Base-by-base conservation (phyloP, 1,140 invertebrate species). In the Grapholita molesta region DNA sequence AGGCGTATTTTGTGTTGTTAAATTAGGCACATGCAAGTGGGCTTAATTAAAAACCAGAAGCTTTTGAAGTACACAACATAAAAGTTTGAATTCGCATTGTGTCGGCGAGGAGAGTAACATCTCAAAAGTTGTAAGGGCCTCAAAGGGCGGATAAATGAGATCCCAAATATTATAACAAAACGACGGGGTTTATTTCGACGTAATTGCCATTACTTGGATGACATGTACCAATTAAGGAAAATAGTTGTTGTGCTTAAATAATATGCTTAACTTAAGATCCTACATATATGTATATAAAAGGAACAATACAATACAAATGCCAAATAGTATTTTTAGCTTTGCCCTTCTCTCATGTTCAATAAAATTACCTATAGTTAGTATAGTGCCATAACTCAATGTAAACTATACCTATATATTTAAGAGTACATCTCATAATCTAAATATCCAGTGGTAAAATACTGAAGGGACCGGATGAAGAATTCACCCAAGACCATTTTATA, bases 21-120 rank as follows among this genome's bases (percentile, higher is more conserved):
- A 38, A 38, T 38, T 4, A 38, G 35, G 35, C 3, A n/a, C 35
- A n/a, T 38, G 35, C 3, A 15, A 4, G 35, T n/a, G 35, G 12
- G 35, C 35, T n/a, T 24, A 55, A 55, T 55, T 55, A 57, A 57
- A 57, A 57, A 57, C 53, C 24, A n/a, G 23, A 25, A 23, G 53
- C 48, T 57, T 57, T 57, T 28, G 24, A 57, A 3, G 23, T 25
- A 12, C 23, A 25, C 53, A 23, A n/a, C 53, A 57, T 25, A 57
- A 57, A 57, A 25, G 11, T 57, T 0, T 25, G 11, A 28, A 57
- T 57, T 57, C 7, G 21, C 24, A 57, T 25, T 57, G 53, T 57
- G 53, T 53, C 35, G 8, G 9, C n/a, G n/a, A 5, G 35, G 23
- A 57, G 9, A 53, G 23, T 23, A 53, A 57, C 53, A 57, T 57